A percentile compares a stretch with the other conserved stretches of the same genome.
phyloP scores from a whole-genome alignment of 2,797 vertebrate species.

The Siniperca obscura region DNA sequence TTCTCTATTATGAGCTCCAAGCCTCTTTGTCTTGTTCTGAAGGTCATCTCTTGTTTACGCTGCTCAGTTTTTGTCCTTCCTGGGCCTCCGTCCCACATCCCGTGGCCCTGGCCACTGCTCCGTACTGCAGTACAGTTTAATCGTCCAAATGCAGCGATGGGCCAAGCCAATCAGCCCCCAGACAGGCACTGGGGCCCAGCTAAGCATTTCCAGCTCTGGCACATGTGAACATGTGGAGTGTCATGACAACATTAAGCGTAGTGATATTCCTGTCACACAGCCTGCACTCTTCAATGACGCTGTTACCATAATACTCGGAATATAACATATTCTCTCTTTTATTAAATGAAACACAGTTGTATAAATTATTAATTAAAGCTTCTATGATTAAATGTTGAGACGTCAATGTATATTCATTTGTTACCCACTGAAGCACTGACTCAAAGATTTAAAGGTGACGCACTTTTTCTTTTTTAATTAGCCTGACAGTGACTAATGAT shows the following conservation, averaged over 20 bases:
- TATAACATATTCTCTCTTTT: neutral
- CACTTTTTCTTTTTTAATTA: constrained; percentile 7
- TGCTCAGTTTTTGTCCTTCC: constrained; percentile 73
- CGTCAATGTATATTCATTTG: constrained; percentile 22
- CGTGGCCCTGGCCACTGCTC: constrained; percentile 65
- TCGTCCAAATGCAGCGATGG: constrained; percentile 78
- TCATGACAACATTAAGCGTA: constrained; percentile 38
- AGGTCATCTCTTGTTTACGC: constrained; percentile 75
- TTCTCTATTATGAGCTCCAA: constrained; percentile 75
- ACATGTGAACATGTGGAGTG: constrained; percentile 35
- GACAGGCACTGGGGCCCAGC: constrained; percentile 49
- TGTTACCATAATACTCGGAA: constrained; percentile 1
- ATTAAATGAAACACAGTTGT: constrained; percentile 14
- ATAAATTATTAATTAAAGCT: constrained; percentile 19
- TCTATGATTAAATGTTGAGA: constrained; percentile 34
- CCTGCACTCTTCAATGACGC: neutral
- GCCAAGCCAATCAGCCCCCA: constrained; percentile 73
- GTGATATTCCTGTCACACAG: constrained; percentile 29
- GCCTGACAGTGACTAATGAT: constrained; percentile 55
- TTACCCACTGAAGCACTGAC: constrained; percentile 12
- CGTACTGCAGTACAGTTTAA: constrained; percentile 79
- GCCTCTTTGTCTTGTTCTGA: constrained; percentile 72
- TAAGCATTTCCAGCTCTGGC: constrained; percentile 63
- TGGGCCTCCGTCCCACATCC: constrained; percentile 70
- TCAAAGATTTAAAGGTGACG: constrained; percentile 27